Evolutionary conservation across 2,888 invertebrate genomes (phyloP), one percentile per base, ranked within the genome.

Genomic region (Campoplex nolae): DNA sequence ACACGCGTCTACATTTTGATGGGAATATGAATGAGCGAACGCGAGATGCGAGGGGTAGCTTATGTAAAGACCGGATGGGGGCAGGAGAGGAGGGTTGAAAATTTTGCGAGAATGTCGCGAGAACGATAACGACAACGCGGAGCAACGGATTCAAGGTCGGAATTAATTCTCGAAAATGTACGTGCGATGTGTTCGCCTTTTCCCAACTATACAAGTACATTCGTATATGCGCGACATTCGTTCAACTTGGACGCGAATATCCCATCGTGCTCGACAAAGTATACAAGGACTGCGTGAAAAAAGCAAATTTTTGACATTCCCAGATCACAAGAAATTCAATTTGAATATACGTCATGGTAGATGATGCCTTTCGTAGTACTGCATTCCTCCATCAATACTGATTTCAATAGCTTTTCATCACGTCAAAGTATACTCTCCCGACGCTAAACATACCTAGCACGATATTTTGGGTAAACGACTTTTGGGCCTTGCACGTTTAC

Each of bases 141-240:
- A 35, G 54, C 67, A 42, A 81, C 67, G 81, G 56, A 77, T 71
- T 78, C 84, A 86, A 86, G 86, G 86, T 86, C 84, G 84, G 77
- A 80, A 84, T 86, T 86, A 86, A 84, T 86, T 68, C 77, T 68
- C 73, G 48, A 58, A 73, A 67, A 74, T 76, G 62, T 78, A 78
- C 86, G 80, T 84, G 80, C 84, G 76, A 81, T 77, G 70, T 28
- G 58, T 68, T 56, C 81, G 35, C 73, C 65, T 87, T 84, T 75
- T 58, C n/a, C 23, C 76, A 62, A 45, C 56, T 45, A 42, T 7
- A 38, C 6, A 0, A 38, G 38, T 45, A 65, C 18, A 74, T 62
- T 38, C 56, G 75, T 35, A 82, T 54, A 51, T 78, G 65, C 51
- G 28, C 38, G 58, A 35, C 42, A 67, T 16, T 67, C 56, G 62